These are phyloP conservation scores for Lutraria lutraria DNA, from an alignment of 2,888 invertebrate genomes.

Conservation along the genomic window DNA sequence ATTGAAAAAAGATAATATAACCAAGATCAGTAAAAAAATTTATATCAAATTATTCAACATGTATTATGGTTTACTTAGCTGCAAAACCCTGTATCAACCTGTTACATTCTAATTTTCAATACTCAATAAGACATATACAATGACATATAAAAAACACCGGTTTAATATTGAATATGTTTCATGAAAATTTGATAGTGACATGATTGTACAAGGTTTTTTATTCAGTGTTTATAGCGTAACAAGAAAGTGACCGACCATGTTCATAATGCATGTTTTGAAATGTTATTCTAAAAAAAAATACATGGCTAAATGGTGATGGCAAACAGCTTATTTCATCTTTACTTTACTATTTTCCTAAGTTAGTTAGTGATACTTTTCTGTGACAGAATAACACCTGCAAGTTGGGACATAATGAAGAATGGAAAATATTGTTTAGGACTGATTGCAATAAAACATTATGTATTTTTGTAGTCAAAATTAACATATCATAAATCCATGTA, in stretches of 20 bases:
- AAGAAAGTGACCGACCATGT: background rate
- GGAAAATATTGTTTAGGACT: background rate
- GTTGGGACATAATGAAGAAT: background rate
- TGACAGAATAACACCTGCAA: background rate
- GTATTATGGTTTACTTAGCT: background rate
- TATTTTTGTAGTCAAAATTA: background rate
- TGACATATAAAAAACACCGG: constrained; percentile 14
- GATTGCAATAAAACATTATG: background rate
- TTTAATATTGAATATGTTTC: constrained; percentile 3
- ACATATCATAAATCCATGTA: background rate
- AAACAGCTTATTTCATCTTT: background rate
- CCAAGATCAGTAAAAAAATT: no score
- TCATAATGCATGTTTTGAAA: background rate
- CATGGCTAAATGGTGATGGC: background rate
- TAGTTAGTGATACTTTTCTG: background rate
- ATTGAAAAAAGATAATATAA: no score
- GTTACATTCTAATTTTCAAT: background rate
- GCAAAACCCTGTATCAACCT: background rate
- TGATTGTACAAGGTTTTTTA: background rate
- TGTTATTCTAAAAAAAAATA: background rate
- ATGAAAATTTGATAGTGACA: background rate
- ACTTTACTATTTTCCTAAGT: background rate
- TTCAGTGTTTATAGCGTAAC: background rate
- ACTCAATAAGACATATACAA: background rate
- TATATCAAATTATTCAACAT: no score